phyloP scores from a whole-genome alignment of 2,888 invertebrate species.

The Eristalis pertinax region DNA sequence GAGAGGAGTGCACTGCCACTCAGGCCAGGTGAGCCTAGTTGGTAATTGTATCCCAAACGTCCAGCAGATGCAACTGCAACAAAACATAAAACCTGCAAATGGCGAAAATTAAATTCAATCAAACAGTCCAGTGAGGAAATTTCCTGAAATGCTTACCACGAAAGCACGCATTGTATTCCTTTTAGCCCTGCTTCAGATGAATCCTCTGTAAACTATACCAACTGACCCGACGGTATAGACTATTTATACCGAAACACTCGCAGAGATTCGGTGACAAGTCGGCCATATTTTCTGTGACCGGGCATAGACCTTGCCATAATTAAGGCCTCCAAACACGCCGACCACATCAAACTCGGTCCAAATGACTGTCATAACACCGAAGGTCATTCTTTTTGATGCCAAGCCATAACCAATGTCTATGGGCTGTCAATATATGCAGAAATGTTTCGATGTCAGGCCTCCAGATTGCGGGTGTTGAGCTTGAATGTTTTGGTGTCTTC shows the following conservation, averaged over 20 bases:
- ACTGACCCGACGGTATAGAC: neutral
- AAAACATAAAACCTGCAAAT: constrained; percentile 50
- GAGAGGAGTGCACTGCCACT: neutral
- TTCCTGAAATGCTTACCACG: constrained; percentile 24
- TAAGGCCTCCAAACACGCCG: neutral
- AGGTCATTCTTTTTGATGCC: constrained; percentile 30
- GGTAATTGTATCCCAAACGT: constrained; percentile 76
- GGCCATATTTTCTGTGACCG: neutral
- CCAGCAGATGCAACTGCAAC: constrained; percentile 73
- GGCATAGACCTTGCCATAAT: constrained; percentile 21
- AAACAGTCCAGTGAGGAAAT: neutral
- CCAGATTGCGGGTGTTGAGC: constrained; percentile 19
- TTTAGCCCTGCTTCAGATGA: neutral
- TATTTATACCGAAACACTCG: constrained; percentile 51
- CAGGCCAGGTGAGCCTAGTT: neutral
- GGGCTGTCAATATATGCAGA: constrained; percentile 36
- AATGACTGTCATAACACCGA: constrained; percentile 18
- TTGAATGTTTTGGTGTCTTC: neutral
- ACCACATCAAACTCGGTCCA: neutral
- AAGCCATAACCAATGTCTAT: constrained; percentile 2
- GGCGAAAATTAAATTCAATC: neutral
- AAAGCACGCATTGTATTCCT: constrained; percentile 56
- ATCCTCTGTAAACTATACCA: constrained; percentile 42
- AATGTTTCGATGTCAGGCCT: neutral
- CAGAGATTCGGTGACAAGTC: neutral